A percentile compares a stretch with the other conserved stretches of the same genome.
Evolutionary conservation across 2,888 invertebrate species (phyloP).

Genomic region (Drosophila kuntzei): DNA sequence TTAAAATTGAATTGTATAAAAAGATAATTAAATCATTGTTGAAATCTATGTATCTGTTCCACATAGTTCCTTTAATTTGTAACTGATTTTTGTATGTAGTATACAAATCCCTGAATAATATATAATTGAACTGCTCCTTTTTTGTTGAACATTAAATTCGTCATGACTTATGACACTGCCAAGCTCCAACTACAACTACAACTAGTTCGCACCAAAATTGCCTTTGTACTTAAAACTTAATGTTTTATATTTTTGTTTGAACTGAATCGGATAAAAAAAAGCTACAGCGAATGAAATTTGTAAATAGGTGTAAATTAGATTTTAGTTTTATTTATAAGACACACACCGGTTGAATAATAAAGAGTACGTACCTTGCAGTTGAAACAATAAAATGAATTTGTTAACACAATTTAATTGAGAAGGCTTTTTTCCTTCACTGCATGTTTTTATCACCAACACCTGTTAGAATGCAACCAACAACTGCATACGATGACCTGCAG

Average conservation of each 20-base stretch:
- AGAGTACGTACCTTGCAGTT: constrained; percentile 49
- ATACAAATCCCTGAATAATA: constrained; percentile 7
- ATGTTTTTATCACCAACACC: background rate
- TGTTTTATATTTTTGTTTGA: constrained; percentile 5
- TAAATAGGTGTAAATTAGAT: constrained; percentile 59
- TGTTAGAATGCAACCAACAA: background rate
- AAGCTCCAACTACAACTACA: constrained; percentile 13
- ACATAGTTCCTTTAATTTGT: constrained; percentile 44
- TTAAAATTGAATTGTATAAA: constrained; percentile 24
- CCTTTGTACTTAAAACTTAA: constrained; percentile 42
- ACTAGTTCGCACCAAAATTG: constrained; percentile 36
- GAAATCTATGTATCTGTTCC: constrained; percentile 23
- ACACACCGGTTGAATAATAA: constrained; percentile 55
- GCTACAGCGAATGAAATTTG: constrained; percentile 37
- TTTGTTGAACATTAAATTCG: constrained; percentile 1
- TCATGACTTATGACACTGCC: constrained; percentile 47
- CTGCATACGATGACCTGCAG: background rate
- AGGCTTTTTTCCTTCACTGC: background rate
- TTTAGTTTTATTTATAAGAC: constrained; percentile 51
- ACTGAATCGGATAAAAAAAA: constrained; percentile 1
- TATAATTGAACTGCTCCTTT: background rate
- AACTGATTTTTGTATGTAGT: constrained; percentile 16
- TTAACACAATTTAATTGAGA: background rate
- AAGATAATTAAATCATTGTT: constrained; percentile 16
- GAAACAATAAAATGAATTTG: constrained; percentile 7